Percentiles rank a stretch among this genome's conserved stretches.
Conservation (phyloP, 2,888 invertebrate genomes). For the Furcula furcula region DNA sequence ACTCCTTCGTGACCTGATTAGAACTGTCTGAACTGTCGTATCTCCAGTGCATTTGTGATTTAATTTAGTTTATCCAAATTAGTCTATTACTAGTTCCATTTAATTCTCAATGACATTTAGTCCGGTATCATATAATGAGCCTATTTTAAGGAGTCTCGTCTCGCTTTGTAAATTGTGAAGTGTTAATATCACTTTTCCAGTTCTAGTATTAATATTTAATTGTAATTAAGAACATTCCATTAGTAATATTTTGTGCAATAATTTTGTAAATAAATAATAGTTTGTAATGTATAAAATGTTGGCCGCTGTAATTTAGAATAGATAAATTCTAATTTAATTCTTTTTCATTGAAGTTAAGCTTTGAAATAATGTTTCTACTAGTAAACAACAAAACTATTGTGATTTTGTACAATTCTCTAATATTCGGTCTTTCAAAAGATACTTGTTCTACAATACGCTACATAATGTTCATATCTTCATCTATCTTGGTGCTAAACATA, state of each 20-base stretch:
- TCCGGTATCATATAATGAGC: background rate
- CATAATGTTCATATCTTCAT: slow-evolving; percentile 47
- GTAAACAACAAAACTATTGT: background rate
- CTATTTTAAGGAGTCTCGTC: background rate
- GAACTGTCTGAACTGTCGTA: slow-evolving; percentile 23
- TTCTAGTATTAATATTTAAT: slow-evolving; percentile 29
- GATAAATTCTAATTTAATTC: background rate
- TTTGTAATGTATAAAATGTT: slow-evolving; percentile 28
- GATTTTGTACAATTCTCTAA: background rate
- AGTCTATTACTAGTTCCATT: slow-evolving; percentile 51
- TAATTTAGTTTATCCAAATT: slow-evolving; percentile 59
- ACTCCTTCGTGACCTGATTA: slow-evolving; percentile 60
- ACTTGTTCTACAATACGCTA: too few species aligned
- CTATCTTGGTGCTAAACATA: slow-evolving; percentile 69
- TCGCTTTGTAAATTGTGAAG: slow-evolving; percentile 19
- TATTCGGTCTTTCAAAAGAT: too few species aligned
- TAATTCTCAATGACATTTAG: slow-evolving; percentile 37
- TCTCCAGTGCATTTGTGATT: slow-evolving; percentile 73
- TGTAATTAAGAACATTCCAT: slow-evolving; percentile 69
- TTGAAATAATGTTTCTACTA: background rate
- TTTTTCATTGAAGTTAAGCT: background rate
- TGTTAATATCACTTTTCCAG: slow-evolving; percentile 21
- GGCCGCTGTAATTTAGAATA: slow-evolving; percentile 6
- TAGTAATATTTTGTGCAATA: slow-evolving; percentile 61
- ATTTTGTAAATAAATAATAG: slow-evolving; percentile 38